Conservation (phyloP, 2,888 invertebrate genomes). For the Spialia ferax region DNA sequence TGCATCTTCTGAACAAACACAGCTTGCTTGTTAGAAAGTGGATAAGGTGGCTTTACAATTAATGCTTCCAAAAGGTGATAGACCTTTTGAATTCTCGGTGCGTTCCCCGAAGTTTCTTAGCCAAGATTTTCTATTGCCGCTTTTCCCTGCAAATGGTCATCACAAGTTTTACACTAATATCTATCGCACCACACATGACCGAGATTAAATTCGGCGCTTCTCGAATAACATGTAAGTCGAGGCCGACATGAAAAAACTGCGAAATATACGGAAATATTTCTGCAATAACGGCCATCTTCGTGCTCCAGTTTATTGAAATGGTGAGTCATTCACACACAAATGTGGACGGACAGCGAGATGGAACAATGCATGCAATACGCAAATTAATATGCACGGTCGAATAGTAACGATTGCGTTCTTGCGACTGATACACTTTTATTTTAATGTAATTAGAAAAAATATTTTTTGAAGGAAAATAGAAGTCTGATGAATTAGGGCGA, state of each 20-base stretch:
- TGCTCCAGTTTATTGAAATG: background rate
- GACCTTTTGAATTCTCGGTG: too few species aligned
- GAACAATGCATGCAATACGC: slow-evolving; percentile 12
- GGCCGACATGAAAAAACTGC: background rate
- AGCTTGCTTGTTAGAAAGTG: too few species aligned
- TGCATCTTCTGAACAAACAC: too few species aligned
- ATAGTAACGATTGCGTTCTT: background rate
- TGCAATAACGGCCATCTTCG: background rate
- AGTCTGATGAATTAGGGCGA: background rate
- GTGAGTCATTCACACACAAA: slow-evolving; percentile 24
- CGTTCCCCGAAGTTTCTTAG: too few species aligned
- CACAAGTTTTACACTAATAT: too few species aligned
- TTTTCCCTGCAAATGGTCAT: too few species aligned
- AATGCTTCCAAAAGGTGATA: too few species aligned
- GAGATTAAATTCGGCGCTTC: background rate
- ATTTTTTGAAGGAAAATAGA: background rate
- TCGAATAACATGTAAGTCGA: background rate
- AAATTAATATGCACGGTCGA: background rate
- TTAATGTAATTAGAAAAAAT: background rate
- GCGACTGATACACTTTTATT: background rate
- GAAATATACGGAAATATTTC: background rate
- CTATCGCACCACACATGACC: background rate
- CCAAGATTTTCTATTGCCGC: too few species aligned
- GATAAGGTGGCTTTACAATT: too few species aligned
- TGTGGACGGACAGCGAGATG: slow-evolving; percentile 4